Percentiles rank a stretch among this genome's conserved stretches.
Evolutionary conservation across 1,140 invertebrate genomes (phyloP).

Genomic region (Chymomyza costata): DNA sequence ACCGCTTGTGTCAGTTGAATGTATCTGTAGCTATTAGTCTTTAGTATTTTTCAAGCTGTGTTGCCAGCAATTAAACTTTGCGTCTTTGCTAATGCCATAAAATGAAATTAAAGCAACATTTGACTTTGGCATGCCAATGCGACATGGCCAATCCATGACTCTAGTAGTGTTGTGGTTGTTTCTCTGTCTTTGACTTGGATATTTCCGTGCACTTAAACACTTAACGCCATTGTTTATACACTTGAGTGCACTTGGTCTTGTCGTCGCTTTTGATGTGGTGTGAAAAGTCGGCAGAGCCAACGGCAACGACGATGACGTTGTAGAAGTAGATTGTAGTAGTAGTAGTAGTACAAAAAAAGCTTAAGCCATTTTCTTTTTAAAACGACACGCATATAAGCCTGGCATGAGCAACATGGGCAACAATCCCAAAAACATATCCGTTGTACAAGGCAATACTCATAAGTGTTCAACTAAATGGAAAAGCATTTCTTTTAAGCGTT

Average conservation of each 20-base stretch:
- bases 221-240: slow-evolving; percentile 73
- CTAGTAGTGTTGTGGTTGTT: too few species aligned
- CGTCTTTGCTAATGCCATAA: slow-evolving; percentile 49
- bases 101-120: slow-evolving; percentile 57
- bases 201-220: slow-evolving; percentile 73
- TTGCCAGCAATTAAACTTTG: slow-evolving; percentile 6
- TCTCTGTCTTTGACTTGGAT: slow-evolving; percentile 16
- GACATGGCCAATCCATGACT: slow-evolving; percentile 41
- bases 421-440: slow-evolving; percentile 49
- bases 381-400: slow-evolving; percentile 23
- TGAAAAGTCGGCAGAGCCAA: slow-evolving; percentile 56
- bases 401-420: slow-evolving; percentile 4
- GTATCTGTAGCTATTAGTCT: slow-evolving; percentile 8
- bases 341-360: slow-evolving; percentile 32
- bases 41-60: slow-evolving; percentile 2
- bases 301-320: too few species aligned
- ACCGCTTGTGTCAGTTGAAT: slow-evolving; percentile 5
- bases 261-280: slow-evolving; percentile 62
- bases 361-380: slow-evolving; percentile 48
- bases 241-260: slow-evolving; percentile 64
- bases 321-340: too few species aligned
- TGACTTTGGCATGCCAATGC: not conserved
- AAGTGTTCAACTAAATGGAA: slow-evolving; percentile 71
- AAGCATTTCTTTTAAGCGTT: slow-evolving; percentile 71
- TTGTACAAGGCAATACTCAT: slow-evolving; percentile 49